Percentiles rank a stretch among this genome's conserved stretches.
Evolutionary conservation across 2,888 invertebrate species (phyloP).

Genomic region (Physocephala rufipes): DNA sequence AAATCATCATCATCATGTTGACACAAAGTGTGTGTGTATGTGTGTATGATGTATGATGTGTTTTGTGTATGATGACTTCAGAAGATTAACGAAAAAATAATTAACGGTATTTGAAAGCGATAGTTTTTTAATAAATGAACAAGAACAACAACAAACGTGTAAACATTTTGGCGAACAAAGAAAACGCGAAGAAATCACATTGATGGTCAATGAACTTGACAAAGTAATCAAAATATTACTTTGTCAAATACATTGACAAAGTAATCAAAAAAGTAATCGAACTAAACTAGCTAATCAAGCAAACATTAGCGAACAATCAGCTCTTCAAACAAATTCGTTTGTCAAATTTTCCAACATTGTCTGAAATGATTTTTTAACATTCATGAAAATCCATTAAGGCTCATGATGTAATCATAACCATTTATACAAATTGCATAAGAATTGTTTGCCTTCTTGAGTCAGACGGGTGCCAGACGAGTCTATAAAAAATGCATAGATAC

Average conservation of each 20-base stretch:
- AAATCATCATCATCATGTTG: too few relatives aligned
- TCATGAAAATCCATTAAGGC: not conserved
- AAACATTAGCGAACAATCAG: too few relatives aligned
- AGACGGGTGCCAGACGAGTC: conserved; percentile 8
- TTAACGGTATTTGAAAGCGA: conserved; percentile 33
- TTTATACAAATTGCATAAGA: conserved; percentile 34
- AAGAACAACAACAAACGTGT: not conserved
- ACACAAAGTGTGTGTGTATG: not conserved
- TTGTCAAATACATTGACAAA: too few relatives aligned
- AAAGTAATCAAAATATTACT: too few relatives aligned
- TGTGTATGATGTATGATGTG: not conserved
- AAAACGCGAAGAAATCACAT: not conserved
- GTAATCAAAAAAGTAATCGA: not conserved
- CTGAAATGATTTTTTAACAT: not conserved
- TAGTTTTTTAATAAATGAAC: conserved; percentile 7
- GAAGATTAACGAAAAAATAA: conserved; percentile 1
- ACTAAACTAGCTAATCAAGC: not conserved
- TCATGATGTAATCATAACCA: not conserved
- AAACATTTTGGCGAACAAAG: not conserved
- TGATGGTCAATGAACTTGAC: too few relatives aligned
- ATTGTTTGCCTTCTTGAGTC: not conserved
- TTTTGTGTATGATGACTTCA: not conserved
- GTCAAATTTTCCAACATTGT: not conserved
- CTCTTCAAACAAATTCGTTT: not conserved
- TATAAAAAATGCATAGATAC: not conserved